Percentiles rank a stretch among this genome's conserved stretches.
Evolutionary conservation across 2,888 invertebrate genomes (phyloP).

Genomic region (Anodontia alba): DNA sequence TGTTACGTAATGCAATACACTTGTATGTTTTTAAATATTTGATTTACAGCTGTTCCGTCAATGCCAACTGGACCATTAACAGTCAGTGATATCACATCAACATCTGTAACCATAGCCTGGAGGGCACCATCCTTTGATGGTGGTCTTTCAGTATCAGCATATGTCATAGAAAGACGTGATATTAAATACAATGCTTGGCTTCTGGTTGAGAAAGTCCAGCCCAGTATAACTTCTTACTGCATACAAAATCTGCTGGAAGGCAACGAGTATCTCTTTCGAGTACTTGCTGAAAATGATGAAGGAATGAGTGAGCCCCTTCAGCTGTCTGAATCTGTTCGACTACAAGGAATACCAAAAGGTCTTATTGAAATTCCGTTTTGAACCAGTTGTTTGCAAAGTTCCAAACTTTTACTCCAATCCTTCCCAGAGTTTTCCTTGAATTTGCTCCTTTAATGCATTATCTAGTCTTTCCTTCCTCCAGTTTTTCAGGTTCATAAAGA

Average conservation of each 20-base stretch:
- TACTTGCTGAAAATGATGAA: slow-evolving; percentile 94
- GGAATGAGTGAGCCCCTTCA: slow-evolving; percentile 92
- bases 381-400: not conserved
- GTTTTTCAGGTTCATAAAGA: no score
- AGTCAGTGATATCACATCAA: slow-evolving; percentile 74
- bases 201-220: slow-evolving; percentile 65
- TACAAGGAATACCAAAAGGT: not conserved
- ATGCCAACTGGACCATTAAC: slow-evolving; percentile 72
- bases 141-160: slow-evolving; percentile 87
- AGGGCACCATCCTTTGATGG: slow-evolving; percentile 94
- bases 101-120: slow-evolving; percentile 92
- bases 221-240: slow-evolving; percentile 66
- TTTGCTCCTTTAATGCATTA: no score
- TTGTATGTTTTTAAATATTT: no score
- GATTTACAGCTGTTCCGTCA: slow-evolving; percentile 78
- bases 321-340: not conserved
- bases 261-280: slow-evolving; percentile 95
- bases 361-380: not conserved
- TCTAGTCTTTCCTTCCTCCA: no score
- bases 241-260: slow-evolving; percentile 90
- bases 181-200: slow-evolving; percentile 84
- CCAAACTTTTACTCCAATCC: no score
- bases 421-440: no score
- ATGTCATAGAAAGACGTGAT: slow-evolving; percentile 85
- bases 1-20: no score